phyloP scores from a whole-genome alignment of 1,140 invertebrate genomes.

The Drosophila prosaltans region DNA sequence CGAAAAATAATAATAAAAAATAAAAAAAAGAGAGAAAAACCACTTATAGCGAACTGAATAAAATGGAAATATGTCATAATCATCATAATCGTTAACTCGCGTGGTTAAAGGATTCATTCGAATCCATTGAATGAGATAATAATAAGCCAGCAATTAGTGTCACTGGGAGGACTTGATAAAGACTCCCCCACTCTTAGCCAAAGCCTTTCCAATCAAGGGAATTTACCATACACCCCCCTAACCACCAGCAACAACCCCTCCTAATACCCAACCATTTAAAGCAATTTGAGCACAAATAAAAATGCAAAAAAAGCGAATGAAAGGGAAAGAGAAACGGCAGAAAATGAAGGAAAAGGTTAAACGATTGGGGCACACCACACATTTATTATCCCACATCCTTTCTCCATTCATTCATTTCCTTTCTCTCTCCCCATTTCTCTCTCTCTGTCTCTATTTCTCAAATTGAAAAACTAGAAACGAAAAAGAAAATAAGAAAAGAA shows the following conservation, averaged over 20 bases:
- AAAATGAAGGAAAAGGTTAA: slow-evolving; percentile 39
- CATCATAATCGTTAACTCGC: slow-evolving; percentile 67
- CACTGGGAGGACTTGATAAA: slow-evolving; percentile 61
- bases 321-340: neutral
- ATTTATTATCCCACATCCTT: slow-evolving; percentile 46
- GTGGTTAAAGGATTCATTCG: slow-evolving; percentile 31
- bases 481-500: too few relatives aligned
- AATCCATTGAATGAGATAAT: slow-evolving; percentile 41
- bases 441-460: slow-evolving; percentile 28
- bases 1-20: neutral
- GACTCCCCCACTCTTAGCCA: slow-evolving; percentile 22
- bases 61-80: slow-evolving; percentile 42
- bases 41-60: neutral
- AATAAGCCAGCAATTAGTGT: slow-evolving; percentile 78
- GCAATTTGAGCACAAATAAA: slow-evolving; percentile 51
- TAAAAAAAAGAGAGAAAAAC: neutral
- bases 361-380: slow-evolving; percentile 24
- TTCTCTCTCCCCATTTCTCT: neutral
- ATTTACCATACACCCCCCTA: too few relatives aligned
- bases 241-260: too few relatives aligned
- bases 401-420: slow-evolving; percentile 7
- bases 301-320: slow-evolving; percentile 8
- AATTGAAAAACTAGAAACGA: slow-evolving; percentile 45
- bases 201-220: slow-evolving; percentile 27
- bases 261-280: slow-evolving; percentile 30